Percentiles rank a stretch among this genome's conserved stretches.
Conservation (phyloP, 2,113 vertebrate species). For the Pitta sordida region DNA sequence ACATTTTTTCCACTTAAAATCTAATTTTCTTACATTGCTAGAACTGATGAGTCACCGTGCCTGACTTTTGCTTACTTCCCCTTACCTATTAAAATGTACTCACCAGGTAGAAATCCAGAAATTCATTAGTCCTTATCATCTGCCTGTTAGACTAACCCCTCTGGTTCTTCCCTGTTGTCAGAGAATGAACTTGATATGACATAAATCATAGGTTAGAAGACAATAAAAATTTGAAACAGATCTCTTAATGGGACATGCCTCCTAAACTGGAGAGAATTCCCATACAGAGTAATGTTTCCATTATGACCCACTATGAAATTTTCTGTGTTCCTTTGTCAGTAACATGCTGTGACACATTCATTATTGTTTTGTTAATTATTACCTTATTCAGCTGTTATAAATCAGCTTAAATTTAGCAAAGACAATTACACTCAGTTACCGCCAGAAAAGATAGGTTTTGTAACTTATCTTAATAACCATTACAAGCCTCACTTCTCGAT, state of each 20-base stretch:
- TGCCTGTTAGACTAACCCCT: slow-evolving; percentile 54
- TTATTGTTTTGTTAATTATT: not conserved
- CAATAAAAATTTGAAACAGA: not conserved
- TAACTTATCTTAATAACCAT: not conserved
- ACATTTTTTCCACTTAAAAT: slow-evolving; percentile 78
- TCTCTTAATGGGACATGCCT: not conserved
- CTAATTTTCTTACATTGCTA: slow-evolving; percentile 71
- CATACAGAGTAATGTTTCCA: not conserved
- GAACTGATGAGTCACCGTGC: slow-evolving; percentile 75
- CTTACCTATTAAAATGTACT: slow-evolving; percentile 64
- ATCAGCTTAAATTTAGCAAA: not conserved
- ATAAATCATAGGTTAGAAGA: not conserved
- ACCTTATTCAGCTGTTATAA: not conserved
- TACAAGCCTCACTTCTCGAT: not conserved
- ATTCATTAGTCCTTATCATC: slow-evolving; percentile 58
- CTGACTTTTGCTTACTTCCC: slow-evolving; percentile 66
- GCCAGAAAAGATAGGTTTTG: not conserved
- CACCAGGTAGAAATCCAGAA: slow-evolving; percentile 57
- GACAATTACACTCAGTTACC: not conserved
- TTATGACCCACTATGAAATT: not conserved
- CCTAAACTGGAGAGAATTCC: not conserved
- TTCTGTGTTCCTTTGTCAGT: not conserved
- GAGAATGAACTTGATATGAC: not conserved
- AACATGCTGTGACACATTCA: not conserved
- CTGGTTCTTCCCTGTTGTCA: not conserved